phyloP scores from a whole-genome alignment of 2,888 invertebrate species.

The Agrotis exclamationis region DNA sequence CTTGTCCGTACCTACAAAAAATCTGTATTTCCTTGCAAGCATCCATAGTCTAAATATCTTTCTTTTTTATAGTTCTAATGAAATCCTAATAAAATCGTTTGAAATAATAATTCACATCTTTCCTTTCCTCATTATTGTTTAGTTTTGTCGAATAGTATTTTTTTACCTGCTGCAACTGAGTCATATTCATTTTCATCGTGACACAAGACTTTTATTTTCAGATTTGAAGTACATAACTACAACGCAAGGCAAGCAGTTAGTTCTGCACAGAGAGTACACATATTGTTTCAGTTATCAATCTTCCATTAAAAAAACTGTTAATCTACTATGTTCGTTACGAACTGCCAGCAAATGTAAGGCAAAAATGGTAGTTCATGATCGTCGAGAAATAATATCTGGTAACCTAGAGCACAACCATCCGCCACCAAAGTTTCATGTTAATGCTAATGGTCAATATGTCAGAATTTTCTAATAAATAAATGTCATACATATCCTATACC shows the following conservation, averaged over 20 bases:
- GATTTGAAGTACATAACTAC: slow-evolving; percentile 28
- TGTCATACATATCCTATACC: too few species aligned
- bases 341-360: slow-evolving; percentile 25
- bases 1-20: too few species aligned
- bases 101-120: too few species aligned
- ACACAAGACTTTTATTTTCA: slow-evolving; percentile 13
- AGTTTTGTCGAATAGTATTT: too few species aligned
- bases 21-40: too few species aligned
- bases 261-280: slow-evolving; percentile 15
- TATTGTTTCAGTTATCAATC: slow-evolving; percentile 24
- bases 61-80: too few species aligned
- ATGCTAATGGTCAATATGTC: slow-evolving; percentile 34
- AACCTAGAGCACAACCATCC: slow-evolving; percentile 20
- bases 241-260: not conserved
- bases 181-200: not conserved
- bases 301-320: not conserved
- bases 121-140: too few species aligned
- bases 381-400: slow-evolving; percentile 4
- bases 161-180: not conserved
- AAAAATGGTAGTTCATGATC: slow-evolving; percentile 11
- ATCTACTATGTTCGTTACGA: slow-evolving; percentile 9
- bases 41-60: too few species aligned
- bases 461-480: slow-evolving; percentile 8
- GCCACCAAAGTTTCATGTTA: slow-evolving; percentile 25
- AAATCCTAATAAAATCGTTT: too few species aligned